Base-by-base conservation (phyloP, 2,113 vertebrate species). In the Corapipo altera region DNA sequence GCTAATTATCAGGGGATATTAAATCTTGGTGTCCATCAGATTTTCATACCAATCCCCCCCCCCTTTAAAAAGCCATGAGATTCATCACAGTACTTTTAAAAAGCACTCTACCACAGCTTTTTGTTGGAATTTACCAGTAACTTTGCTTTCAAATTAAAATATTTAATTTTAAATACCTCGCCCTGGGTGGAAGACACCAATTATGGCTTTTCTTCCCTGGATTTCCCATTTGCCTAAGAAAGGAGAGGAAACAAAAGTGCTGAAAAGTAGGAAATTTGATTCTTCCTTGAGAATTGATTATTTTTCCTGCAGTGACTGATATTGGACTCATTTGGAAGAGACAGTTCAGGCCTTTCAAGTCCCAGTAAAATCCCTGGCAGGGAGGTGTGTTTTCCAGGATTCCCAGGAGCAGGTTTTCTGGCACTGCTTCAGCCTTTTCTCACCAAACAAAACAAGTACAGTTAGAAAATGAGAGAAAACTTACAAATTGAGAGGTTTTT, bases 1-100 rank as follows among this genome's bases (percentile, higher is more conserved):
- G 70, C 49, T 97, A 87, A 96, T 96, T 94, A 93, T 74, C 77
- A 80, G 0, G 5, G 75, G 82, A 89, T 96, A 97, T 93, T 93
- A 97, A 96, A 78, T 96, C 79, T 74, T 84, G 15, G 6, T 85
- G 55, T 74, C 59, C 35, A 80, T 85, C 64, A 39, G 48, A 44
- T 95, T 87, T 70, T 62, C 55, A 73, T 30, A 65, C 26, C 4
- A 79, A 74, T 93, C 32, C 28, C 91, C 91, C 37, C 35, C 19
- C 55, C 71, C 93, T 97, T 88, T 88, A 83, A 93, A 92, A 33
- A 89, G 71, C 27, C 83, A 65, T 76, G 22, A 72, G 84, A 84
- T 89, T 95, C 90, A 94, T 83, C 89, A 90, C 10, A 92, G 27
- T 35, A 91, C 85, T 94, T 55, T 0, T 3, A 41, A 55, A 39